Evolutionary conservation across 2,888 invertebrate species (phyloP).

Genomic region (Calameuta pallipes): DNA sequence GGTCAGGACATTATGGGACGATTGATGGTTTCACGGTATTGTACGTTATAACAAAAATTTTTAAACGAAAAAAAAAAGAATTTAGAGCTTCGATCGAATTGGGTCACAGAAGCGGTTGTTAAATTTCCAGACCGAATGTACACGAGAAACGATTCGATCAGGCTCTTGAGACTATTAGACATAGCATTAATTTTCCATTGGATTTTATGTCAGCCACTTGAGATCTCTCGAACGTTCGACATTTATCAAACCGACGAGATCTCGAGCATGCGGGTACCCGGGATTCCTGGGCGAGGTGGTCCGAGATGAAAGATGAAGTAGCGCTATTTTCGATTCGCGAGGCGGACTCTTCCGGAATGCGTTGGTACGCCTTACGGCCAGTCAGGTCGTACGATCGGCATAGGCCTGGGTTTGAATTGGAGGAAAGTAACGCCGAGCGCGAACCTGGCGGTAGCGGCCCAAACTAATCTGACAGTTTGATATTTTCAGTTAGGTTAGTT

Average conservation of each 20-base stretch:
- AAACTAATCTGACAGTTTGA: neutral
- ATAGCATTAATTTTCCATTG: neutral
- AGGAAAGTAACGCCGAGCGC: neutral
- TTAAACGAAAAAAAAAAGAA: neutral
- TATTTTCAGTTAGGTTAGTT: neutral
- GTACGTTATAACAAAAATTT: neutral
- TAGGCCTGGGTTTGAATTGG: neutral
- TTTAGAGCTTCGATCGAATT: neutral
- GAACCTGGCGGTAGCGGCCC: neutral
- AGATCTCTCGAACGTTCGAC: conserved; percentile 5
- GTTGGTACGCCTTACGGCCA: neutral
- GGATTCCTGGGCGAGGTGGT: neutral
- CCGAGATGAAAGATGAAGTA: neutral
- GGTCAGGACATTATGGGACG: neutral
- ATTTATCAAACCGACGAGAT: neutral
- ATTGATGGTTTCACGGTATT: neutral
- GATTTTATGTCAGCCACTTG: conserved; percentile 1
- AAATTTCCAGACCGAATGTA: neutral
- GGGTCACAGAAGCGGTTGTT: neutral
- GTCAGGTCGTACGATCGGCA: neutral
- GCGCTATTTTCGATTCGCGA: conserved; percentile 3
- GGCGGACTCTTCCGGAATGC: conserved; percentile 5
- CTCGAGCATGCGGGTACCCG: neutral
- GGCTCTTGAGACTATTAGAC: neutral
- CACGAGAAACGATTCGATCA: neutral